Evolutionary conservation across 2,888 invertebrate genomes (phyloP).

Genomic region (Laothoe populi): DNA sequence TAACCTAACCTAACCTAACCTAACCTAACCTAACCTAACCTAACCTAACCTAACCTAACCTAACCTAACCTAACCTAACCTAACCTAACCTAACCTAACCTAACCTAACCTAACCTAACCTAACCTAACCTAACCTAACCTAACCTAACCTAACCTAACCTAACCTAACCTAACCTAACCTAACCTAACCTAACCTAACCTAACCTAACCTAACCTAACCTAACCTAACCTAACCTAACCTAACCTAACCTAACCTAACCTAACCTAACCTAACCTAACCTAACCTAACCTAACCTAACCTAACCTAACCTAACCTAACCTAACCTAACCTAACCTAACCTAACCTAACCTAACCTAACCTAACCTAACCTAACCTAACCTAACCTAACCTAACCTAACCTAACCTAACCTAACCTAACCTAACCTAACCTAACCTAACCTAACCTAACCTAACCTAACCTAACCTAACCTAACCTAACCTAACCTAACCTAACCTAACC

Average conservation of each 20-base stretch:
- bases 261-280: constrained; percentile 38
- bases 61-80: constrained; percentile 35
- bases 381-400: constrained; percentile 37
- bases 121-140: constrained; percentile 39
- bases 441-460: constrained; percentile 31
- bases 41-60: constrained; percentile 37
- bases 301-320: constrained; percentile 35
- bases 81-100: constrained; percentile 37
- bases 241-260: constrained; percentile 37
- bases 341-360: constrained; percentile 36
- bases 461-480: constrained; percentile 34
- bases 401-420: constrained; percentile 38
- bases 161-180: constrained; percentile 36
- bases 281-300: constrained; percentile 37
- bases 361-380: constrained; percentile 36
- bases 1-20: constrained; percentile 36
- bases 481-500: constrained; percentile 32
- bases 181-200: constrained; percentile 36
- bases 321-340: constrained; percentile 35
- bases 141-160: constrained; percentile 39
- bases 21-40: constrained; percentile 38
- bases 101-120: constrained; percentile 40
- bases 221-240: constrained; percentile 36
- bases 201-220: constrained; percentile 35
- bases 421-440: constrained; percentile 34